These are phyloP conservation scores for Bombyx mandarina DNA, from an alignment of 1,140 invertebrate species.

Conservation along the genomic window DNA sequence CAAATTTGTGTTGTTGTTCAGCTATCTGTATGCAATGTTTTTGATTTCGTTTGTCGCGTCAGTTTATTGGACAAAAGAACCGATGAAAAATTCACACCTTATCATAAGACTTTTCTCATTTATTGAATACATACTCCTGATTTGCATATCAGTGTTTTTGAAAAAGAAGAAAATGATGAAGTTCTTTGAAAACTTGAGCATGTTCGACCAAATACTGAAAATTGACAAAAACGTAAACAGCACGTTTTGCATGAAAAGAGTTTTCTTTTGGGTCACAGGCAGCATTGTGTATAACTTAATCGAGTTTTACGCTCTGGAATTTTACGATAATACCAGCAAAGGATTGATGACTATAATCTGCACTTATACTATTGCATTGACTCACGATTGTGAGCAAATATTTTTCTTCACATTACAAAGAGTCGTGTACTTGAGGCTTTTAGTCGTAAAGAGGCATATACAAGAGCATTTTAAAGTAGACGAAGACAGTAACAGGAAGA, in stretches of 20 bases:
- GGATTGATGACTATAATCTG: not conserved
- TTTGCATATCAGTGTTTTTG: conserved; percentile 17
- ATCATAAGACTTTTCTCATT: conserved; percentile 8
- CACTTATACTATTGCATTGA: conserved; percentile 7
- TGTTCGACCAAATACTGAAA: conserved; percentile 27
- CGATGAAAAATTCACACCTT: not conserved
- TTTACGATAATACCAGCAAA: conserved; percentile 1
- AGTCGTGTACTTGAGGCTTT: conserved; percentile 19
- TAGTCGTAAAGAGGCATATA: conserved; percentile 30
- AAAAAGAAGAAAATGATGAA: conserved; percentile 18
- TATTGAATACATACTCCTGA: conserved; percentile 23
- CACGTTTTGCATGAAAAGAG: conserved; percentile 5
- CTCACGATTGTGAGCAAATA: conserved; percentile 28
- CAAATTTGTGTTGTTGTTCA: conserved; percentile 5
- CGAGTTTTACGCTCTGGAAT: conserved; percentile 11
- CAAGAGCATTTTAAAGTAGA: conserved; percentile 17
- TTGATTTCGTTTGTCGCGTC: not conserved
- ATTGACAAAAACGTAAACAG: conserved; percentile 18
- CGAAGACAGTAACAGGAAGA: conserved; percentile 7
- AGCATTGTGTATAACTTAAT: conserved; percentile 14
- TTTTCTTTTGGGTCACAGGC: conserved; percentile 7
- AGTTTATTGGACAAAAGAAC: not conserved
- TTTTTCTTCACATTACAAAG: conserved; percentile 21
- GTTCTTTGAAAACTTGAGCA: conserved; percentile 23
- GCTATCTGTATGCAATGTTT: conserved; percentile 1